These are phyloP conservation scores for Oreochromis niloticus DNA, from an alignment of 2,113 vertebrate species.

Conservation along the genomic window DNA sequence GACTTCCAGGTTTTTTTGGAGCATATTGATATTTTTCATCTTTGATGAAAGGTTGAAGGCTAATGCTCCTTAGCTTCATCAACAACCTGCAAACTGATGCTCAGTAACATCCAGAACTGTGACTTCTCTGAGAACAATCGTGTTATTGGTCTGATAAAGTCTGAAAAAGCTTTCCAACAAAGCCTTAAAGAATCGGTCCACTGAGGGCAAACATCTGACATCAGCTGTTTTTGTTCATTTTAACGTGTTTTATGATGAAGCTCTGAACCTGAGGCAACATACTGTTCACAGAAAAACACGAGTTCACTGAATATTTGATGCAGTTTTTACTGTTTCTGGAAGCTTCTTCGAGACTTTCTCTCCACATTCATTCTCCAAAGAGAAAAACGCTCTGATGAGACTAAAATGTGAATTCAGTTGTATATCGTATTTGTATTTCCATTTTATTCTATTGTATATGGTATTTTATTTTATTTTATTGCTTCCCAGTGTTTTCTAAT, in stretches of 20 bases:
- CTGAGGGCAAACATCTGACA: background rate
- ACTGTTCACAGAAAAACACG: background rate
- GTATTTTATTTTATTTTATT: too few relatives aligned
- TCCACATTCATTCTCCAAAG: background rate
- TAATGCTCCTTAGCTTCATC: background rate
- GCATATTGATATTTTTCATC: background rate
- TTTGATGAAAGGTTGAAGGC: background rate
- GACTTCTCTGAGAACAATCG: rapidly evolving
- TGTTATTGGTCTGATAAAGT: rapidly evolving
- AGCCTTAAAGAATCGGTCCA: background rate
- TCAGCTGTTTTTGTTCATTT: background rate
- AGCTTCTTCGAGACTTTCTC: rapidly evolving
- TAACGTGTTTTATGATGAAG: background rate
- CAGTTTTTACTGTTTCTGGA: background rate
- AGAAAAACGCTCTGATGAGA: background rate
- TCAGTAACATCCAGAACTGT: background rate
- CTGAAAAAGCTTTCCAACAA: background rate
- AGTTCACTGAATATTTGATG: background rate
- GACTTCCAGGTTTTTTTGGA: background rate
- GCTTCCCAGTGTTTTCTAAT: too few relatives aligned
- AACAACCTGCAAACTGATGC: background rate
- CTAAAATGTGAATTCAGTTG: background rate
- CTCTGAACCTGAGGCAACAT: background rate
- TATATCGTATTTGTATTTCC: too few relatives aligned
- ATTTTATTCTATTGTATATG: too few relatives aligned